phyloP scores from a whole-genome alignment of 2,113 vertebrate genomes.

The Pelecanus crispus region DNA sequence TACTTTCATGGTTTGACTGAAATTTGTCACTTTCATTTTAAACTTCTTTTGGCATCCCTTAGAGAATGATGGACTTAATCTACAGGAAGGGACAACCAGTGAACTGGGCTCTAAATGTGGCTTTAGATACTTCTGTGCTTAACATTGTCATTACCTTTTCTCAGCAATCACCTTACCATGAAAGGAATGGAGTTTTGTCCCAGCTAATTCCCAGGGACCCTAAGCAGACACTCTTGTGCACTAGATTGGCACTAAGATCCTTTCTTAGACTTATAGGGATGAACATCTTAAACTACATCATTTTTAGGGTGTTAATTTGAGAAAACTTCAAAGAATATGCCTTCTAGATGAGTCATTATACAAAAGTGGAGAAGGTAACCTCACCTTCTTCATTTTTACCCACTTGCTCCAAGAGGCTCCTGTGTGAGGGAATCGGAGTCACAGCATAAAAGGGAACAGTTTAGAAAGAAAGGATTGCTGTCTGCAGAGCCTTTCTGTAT shows the following conservation, averaged over 20 bases:
- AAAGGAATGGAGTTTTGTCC: neutral
- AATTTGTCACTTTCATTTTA: neutral
- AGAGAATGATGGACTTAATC: neutral
- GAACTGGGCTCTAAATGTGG: neutral
- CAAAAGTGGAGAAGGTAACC: neutral
- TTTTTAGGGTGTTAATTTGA: neutral
- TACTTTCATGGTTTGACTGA: neutral
- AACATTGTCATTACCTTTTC: neutral
- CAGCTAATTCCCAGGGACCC: neutral
- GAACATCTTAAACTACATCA: neutral
- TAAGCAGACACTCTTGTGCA: neutral
- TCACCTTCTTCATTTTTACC: neutral
- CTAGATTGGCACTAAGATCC: rapidly evolving
- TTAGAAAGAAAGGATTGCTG: neutral
- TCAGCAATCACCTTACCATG: neutral
- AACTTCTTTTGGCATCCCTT: neutral
- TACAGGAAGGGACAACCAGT: neutral
- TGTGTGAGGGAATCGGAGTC: neutral
- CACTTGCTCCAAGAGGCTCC: neutral
- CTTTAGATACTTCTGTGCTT: neutral
- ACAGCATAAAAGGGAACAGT: neutral
- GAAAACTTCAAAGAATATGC: rapidly evolving
- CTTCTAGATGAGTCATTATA: neutral
- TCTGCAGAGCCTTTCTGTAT: neutral
- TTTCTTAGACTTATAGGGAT: neutral